These are phyloP conservation scores for Dolichallabes microphthalmus DNA, from an alignment of 2,113 vertebrate species.

Conservation along the genomic window DNA sequence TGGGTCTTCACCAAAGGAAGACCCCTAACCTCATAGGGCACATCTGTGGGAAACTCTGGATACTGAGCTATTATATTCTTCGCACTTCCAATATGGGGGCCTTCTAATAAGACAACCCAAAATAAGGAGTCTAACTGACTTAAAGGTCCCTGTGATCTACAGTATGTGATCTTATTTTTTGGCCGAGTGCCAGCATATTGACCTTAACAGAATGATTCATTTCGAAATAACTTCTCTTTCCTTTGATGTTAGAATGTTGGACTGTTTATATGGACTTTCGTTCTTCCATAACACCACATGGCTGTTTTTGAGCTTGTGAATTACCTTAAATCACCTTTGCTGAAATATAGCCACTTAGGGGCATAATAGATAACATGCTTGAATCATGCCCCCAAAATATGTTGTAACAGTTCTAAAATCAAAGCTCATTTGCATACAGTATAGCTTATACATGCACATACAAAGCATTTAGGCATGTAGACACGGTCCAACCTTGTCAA, in stretches of 20 bases:
- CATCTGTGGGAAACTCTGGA: slow-evolving; percentile 61
- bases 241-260: neutral
- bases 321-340: neutral
- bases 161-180: neutral
- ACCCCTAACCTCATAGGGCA: slow-evolving; percentile 60
- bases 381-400: neutral
- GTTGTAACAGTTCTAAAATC: neutral
- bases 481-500: no score
- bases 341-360: neutral
- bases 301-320: neutral
- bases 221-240: slow-evolving; percentile 11
- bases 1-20: slow-evolving; percentile 62
- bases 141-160: slow-evolving; percentile 47
- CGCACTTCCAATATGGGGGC: slow-evolving; percentile 63
- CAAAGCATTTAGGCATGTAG: no score
- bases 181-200: slow-evolving; percentile 16
- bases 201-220: slow-evolving; percentile 6
- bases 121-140: slow-evolving; percentile 51
- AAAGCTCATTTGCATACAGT: neutral
- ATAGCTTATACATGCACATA: neutral
- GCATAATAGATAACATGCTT: neutral
- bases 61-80: slow-evolving; percentile 68
- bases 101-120: neutral
- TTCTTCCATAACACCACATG: no score
- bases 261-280: neutral